Base-by-base conservation (phyloP, 2,888 invertebrate species). In the Tiliacea aurago region DNA sequence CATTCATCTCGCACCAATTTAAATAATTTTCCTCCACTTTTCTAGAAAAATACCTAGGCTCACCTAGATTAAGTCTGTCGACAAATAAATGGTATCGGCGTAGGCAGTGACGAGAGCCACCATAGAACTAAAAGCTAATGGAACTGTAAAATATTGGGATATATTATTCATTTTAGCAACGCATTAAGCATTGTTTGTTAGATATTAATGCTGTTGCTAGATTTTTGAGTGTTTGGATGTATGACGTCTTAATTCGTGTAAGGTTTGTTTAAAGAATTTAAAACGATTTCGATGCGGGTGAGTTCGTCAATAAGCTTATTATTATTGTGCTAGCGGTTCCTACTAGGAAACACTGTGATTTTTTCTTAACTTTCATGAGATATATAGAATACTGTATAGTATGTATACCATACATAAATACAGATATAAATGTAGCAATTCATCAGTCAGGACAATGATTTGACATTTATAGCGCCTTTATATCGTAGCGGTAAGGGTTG, bases 81-180 rank as follows among this genome's bases (percentile, higher is more conserved):
- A 84, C 82, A 76, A 81, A 83, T 81, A 76, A 78, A 88, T 86
- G 79, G 65, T 70, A 70, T 76, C 72, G 45, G 89, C 89, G 89
- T 89, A 88, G 90, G 88, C 45, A 81, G 88, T 87, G 88, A 89
- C 85, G 86, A 87, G 85, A 78, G 68, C 85, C 85, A 88, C 81
- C 87, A n/a, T 84, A 86, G 83, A 86, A 84, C 87, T 88, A 89
- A 89, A 89, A 90, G 89, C 89, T 88, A 88, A 89, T 90, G 89
- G 88, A 88, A 87, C 80, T 83, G 88, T 89, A 87, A 89, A 87
- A 89, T 88, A 88, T 88, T 84, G 81, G 80, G 78, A 84, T 79
- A 83, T 78, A 81, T 85, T 85, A 86, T 86, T 87, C 83, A 89
- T 86, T 89, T 80, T 82, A 86, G 77, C 82, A 87, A 85, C 78